A percentile compares a stretch with the other conserved stretches of the same genome.
These are phyloP conservation scores for Cabera pusaria DNA, from an alignment of 2,888 invertebrate species.

Conservation along the genomic window DNA sequence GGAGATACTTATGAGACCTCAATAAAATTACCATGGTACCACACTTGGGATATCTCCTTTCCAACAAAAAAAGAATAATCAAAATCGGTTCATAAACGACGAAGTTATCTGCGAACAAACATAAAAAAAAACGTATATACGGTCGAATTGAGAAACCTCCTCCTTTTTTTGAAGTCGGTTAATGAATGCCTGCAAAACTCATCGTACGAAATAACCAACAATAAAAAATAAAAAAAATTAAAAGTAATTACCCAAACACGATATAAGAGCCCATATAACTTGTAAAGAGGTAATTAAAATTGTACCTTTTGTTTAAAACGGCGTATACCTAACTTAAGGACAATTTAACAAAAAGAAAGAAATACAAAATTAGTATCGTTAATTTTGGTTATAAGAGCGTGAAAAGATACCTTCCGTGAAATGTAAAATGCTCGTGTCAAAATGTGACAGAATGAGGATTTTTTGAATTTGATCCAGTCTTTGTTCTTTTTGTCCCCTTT, in stretches of 20 bases:
- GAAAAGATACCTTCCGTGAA: constrained; percentile 24
- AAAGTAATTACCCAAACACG: constrained; percentile 34
- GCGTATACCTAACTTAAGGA: constrained; percentile 15
- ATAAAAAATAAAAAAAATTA: too few relatives aligned
- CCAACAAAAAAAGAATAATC: too few relatives aligned
- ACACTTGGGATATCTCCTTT: too few relatives aligned
- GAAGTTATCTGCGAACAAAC: too few relatives aligned
- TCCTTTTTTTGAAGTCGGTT: too few relatives aligned
- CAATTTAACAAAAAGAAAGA: constrained; percentile 28
- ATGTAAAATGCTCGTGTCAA: constrained; percentile 31
- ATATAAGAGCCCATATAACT: constrained; percentile 26
- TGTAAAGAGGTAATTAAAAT: constrained; percentile 29
- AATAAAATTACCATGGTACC: too few relatives aligned
- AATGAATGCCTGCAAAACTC: too few relatives aligned
- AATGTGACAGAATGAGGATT: constrained; percentile 7
- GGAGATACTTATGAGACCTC: too few relatives aligned
- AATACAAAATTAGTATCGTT: constrained; percentile 30
- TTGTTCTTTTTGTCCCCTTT: constrained; percentile 37
- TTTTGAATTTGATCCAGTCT: constrained; percentile 30
- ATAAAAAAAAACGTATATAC: too few relatives aligned
- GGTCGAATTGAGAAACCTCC: too few relatives aligned
- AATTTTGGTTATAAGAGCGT: constrained; percentile 32
- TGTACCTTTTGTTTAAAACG: constrained; percentile 26
- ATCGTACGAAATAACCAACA: too few relatives aligned
- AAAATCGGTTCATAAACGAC: too few relatives aligned